Base-by-base conservation (phyloP, 2,113 vertebrate species). In the Glaucidium brasilianum region DNA sequence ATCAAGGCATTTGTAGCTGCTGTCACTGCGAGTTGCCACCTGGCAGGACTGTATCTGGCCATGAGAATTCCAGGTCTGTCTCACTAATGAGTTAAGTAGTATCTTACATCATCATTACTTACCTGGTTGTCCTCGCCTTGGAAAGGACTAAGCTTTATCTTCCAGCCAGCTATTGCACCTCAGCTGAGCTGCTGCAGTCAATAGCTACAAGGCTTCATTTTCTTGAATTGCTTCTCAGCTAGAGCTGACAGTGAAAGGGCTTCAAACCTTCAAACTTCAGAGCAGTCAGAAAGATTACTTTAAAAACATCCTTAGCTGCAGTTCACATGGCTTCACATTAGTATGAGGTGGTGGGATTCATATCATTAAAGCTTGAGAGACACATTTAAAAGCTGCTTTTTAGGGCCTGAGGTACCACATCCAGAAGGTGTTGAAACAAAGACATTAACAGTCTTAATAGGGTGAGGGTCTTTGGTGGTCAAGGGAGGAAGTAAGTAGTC, bases 1-100 rank as follows among this genome's bases (percentile, higher is more conserved):
- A 1, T 11, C 2, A 12, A 15, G 17, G n/a, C 2, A 1, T 35
- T 15, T 14, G n/a, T 41, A 45, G 67, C 50, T 25, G 50, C 39
- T 30, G 37, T 19, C 30, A 2, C 73, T 56, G 2, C 63, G 8
- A 10, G 32, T 27, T 12, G 3, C 29, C 19, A 9, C 74, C 22
- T 45, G 53, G 35, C 23, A 14, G 62, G 41, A 3, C 52, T 20
- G 19, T 43, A 43, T 29, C 26, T 3, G 5, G 22, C 47, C 12
- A 7, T 20, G 16, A 49, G 53, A 11, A 11, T 25, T 34, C 53
- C 47, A 11, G 6, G 20, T 30, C 55, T 37, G 47, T 5, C 47
- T 68, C 39, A 55, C 10, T n/a, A 39, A n/a, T 0, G 2, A 62
- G 30, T 39, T 56, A 72, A 34, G 63, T 22, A 59, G n/a, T 63